phyloP scores from a whole-genome alignment of 2,888 invertebrate genomes.

The Diabrotica balteata region DNA sequence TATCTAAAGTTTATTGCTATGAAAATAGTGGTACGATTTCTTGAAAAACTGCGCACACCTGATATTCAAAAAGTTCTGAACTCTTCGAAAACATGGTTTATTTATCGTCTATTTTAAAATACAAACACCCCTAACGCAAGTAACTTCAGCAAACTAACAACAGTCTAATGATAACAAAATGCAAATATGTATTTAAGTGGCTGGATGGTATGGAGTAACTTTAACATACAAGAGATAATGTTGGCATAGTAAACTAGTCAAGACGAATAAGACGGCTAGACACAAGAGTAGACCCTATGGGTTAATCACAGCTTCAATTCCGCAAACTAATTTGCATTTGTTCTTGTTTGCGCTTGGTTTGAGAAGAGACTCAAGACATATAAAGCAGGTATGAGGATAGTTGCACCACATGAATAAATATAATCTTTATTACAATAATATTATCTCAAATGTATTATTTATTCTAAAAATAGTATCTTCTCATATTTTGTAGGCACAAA shows the following conservation, averaged over 20 bases:
- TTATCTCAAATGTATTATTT: too few relatives aligned
- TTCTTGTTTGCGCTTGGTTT: constrained; percentile 55
- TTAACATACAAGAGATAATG: constrained; percentile 39
- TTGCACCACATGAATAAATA: constrained; percentile 8
- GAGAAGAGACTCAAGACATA: constrained; percentile 43
- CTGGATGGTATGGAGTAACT: constrained; percentile 34
- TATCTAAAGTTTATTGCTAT: too few relatives aligned
- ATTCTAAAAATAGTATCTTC: too few relatives aligned
- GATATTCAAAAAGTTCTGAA: too few relatives aligned
- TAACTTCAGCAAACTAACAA: constrained; percentile 12
- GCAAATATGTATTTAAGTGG: constrained; percentile 35
- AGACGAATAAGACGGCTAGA: constrained; percentile 39
- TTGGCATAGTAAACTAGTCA: constrained; percentile 40
- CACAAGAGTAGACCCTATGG: constrained; percentile 43
- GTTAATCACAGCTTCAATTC: constrained; percentile 53
- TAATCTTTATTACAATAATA: not conserved
- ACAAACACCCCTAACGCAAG: constrained; percentile 5
- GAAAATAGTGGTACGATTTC: too few relatives aligned
- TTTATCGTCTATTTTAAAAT: not conserved
- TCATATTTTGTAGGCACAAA: too few relatives aligned
- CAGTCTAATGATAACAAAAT: constrained; percentile 32
- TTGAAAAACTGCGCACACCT: too few relatives aligned
- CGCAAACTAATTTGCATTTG: constrained; percentile 57
- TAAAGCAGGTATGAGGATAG: not conserved
- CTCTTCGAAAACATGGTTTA: too few relatives aligned